Base-by-base conservation (phyloP, 1,140 invertebrate species). In the Drosophila sp. region DNA sequence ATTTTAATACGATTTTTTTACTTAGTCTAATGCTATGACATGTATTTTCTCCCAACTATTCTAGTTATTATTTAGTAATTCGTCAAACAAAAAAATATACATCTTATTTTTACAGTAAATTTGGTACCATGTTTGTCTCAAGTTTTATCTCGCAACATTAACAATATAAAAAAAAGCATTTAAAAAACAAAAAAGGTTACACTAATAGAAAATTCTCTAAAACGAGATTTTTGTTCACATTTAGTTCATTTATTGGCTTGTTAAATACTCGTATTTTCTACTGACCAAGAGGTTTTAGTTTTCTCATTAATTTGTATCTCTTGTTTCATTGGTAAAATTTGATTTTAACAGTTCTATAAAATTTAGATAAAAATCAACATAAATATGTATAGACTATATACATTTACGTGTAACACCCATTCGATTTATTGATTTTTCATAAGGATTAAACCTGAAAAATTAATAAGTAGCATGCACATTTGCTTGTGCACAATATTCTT, bases 301-400 rank as follows among this genome's bases (percentile, higher is more conserved):
- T 51, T 25, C 7, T 14, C 21, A 2, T 21, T 43, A 43, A 2
- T 29, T 50, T 46, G 29, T 34, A 14, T 54, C 54, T 53, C 64
- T 50, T 53, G 29, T 48, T 54, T 21, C 21, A 36, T 79, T 81
- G 40, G 62, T 83, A 82, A 79, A 75, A 83, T 79, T 82, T 82
- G 79, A 82, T 83, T 83, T 83, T 48, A 83, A 82, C 79, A 78
- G 56, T 67, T 81, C 77, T 83, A 75, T 58, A 83, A 83, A 75
- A 71, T 50, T 56, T 71, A 48, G 53, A 18, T 62, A 63, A 78
- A 81, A 64, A 62, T 57, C 53, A 45, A 29, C 36, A n/a, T 32
- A 18, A 34, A 46, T 36, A 67, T 18, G 38, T 65, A 80, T 64
- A 79, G 45, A 64, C 51, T 75, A 71, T 56, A 50, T 70, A 81